phyloP scores from a whole-genome alignment of 2,113 vertebrate genomes.

The Centropristis striata region DNA sequence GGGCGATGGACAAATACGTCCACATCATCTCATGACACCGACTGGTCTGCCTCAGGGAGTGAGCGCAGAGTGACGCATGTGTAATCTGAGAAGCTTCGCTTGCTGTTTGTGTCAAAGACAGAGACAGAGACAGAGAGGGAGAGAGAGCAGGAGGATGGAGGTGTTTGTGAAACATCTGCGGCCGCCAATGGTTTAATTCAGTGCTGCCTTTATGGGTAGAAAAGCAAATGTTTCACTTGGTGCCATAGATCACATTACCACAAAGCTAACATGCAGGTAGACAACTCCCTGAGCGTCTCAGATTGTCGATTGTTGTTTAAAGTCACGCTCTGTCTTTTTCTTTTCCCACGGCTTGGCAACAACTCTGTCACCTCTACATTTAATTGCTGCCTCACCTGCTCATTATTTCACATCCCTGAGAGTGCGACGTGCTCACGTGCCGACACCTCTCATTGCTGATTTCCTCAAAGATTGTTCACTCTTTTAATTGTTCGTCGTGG shows the following conservation, averaged over 20 bases:
- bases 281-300: constrained; percentile 1
- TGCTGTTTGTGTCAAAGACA: not conserved
- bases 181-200: not conserved
- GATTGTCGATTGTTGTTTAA: not conserved
- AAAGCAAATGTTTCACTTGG: constrained; percentile 7
- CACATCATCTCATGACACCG: not conserved
- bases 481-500: not conserved
- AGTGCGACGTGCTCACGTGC: not conserved
- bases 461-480: not conserved
- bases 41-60: not conserved
- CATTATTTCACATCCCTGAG: constrained; percentile 11
- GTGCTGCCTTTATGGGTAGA: not conserved
- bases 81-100: constrained; percentile 52
- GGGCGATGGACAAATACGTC: not conserved
- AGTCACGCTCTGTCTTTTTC: constrained; percentile 14
- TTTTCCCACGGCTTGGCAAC: constrained; percentile 4
- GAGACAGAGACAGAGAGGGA: not conserved
- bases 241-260: not conserved
- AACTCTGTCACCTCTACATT: not conserved
- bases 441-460: not conserved
- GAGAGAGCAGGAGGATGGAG: not conserved
- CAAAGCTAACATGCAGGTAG: not conserved
- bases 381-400: constrained; percentile 3
- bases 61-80: constrained; percentile 14
- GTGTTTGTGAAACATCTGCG: constrained; percentile 7